Evolutionary conservation across 2,797 vertebrate genomes (phyloP).

Genomic region (Petrocephalus sullivani): DNA sequence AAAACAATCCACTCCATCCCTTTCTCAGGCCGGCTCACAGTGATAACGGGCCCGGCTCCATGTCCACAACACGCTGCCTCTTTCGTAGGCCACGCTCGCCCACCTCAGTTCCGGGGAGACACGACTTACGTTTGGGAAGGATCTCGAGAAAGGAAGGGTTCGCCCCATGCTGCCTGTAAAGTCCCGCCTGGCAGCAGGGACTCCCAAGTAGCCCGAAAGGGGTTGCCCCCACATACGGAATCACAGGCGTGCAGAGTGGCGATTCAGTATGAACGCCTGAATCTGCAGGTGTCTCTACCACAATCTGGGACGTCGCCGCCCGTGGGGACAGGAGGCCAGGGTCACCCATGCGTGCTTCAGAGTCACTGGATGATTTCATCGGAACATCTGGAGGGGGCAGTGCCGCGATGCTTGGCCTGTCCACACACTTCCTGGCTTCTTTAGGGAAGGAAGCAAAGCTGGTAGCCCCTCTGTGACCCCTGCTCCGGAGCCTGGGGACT

Average conservation of each 20-base stretch:
- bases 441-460: constrained; percentile 34
- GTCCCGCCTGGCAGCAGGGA: constrained; percentile 22
- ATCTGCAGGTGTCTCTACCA: constrained; percentile 24
- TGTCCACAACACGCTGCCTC: constrained; percentile 51
- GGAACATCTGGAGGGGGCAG: constrained; percentile 41
- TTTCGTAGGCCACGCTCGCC: constrained; percentile 52
- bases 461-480: constrained; percentile 34
- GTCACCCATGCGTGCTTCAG: constrained; percentile 29
- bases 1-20: neutral
- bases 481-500: constrained; percentile 33
- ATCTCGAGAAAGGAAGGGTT: constrained; percentile 27
- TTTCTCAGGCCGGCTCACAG: neutral
- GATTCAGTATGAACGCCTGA: constrained; percentile 16
- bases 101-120: constrained; percentile 46
- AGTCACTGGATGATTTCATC: constrained; percentile 52
- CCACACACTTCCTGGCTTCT: constrained; percentile 23
- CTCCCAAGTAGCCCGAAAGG: neutral
- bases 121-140: constrained; percentile 70
- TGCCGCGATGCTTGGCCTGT: constrained; percentile 18
- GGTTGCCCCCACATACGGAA: neutral
- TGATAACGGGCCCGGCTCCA: constrained; percentile 34
- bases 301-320: constrained; percentile 11
- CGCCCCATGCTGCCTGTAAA: neutral
- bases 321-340: constrained; percentile 28
- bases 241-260: constrained; percentile 10